Evolutionary conservation across 2,113 vertebrate species (phyloP), one percentile per base, ranked within the genome.

Genomic region (Colistium nudipinnis): DNA sequence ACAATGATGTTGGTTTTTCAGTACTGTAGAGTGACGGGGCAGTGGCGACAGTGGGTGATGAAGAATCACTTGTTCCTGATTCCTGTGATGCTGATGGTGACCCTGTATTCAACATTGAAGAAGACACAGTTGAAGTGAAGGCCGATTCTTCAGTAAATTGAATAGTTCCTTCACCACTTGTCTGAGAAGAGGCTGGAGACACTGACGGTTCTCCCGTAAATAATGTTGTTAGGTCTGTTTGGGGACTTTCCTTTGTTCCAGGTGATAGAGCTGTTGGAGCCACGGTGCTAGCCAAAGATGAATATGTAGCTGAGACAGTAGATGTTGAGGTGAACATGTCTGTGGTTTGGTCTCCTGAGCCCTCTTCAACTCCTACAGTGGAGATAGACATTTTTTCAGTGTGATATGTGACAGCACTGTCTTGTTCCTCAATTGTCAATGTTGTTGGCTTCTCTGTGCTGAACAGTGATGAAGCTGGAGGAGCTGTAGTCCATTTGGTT

Each of bases 361-460:
- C 6, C 1, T 48, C 41, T 30, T 12, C n/a, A 30, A 28, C 41
- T 35, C 14, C 0, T 43, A 33, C 0, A 6, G 35, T 27, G 2
- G 4, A 10, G 9, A 3, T 0, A 4, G 2, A 14, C 17, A 12
- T 13, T 14, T 0, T 20, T 0, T 4, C 51, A 0, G 8, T 45
- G 1, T 27, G 4, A 1, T n/a, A 14, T 47, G 45, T 70, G 4
- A 17, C 6, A 14, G 33, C 2, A 68, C 35, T 67, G 30, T 57
- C 52, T 38, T 48, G 3, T 14, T 12, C 11, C 4, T 1, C 24
- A 9, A 5, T 3, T 28, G 52, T 11, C 4, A 60, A 7, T n/a
- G 1, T 0, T 55, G 55, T 44, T 48, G 80, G 25, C 20, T 39
- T 62, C 8, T 71, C 56, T 39, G 74, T 73, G 10, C 52, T 76